These are phyloP conservation scores for Halichoeres trimaculatus DNA, from an alignment of 2,113 vertebrate species.

Conservation along the genomic window DNA sequence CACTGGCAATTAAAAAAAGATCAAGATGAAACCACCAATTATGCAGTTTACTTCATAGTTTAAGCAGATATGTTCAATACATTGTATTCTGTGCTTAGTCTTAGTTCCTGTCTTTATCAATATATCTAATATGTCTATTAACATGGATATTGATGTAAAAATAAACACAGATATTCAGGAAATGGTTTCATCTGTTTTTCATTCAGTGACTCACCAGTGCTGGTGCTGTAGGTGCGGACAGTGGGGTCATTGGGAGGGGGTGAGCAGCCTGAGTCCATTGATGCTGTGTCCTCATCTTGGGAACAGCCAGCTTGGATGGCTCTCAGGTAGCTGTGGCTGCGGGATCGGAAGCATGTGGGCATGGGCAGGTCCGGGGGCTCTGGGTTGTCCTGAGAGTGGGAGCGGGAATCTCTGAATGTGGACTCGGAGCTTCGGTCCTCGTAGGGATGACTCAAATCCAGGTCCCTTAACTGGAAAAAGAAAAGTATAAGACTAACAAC, in stretches of 20 bases:
- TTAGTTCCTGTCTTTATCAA: not conserved
- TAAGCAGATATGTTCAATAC: not conserved
- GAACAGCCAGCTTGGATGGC: conserved; percentile 99
- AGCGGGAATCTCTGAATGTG: conserved; percentile 89
- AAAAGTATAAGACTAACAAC: conserved; percentile 5
- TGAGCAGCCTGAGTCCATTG: conserved; percentile 93
- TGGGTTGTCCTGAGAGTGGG: conserved; percentile 84
- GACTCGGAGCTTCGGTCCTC: conserved; percentile 90
- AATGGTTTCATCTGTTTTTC: conserved; percentile 1
- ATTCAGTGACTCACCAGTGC: conserved; percentile 88
- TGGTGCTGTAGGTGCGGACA: conserved; percentile 92
- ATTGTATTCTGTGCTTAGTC: not conserved
- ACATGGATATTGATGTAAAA: not conserved
- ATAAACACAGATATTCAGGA: not conserved
- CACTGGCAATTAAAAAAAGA: conserved; percentile 5
- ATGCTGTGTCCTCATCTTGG: conserved; percentile 94
- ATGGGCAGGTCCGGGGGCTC: conserved; percentile 93
- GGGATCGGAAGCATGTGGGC: conserved; percentile 96
- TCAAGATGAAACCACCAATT: not conserved
- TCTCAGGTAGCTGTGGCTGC: conserved; percentile 99
- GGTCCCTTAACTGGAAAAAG: conserved; percentile 86
- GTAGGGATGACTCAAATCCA: conserved; percentile 90
- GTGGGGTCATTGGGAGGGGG: conserved; percentile 90
- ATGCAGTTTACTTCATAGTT: not conserved
- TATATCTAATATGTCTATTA: not conserved